Percentiles rank a stretch among this genome's conserved stretches.
phyloP scores from a whole-genome alignment of 2,797 vertebrate species.

The Pseudopleuronectes americanus region DNA sequence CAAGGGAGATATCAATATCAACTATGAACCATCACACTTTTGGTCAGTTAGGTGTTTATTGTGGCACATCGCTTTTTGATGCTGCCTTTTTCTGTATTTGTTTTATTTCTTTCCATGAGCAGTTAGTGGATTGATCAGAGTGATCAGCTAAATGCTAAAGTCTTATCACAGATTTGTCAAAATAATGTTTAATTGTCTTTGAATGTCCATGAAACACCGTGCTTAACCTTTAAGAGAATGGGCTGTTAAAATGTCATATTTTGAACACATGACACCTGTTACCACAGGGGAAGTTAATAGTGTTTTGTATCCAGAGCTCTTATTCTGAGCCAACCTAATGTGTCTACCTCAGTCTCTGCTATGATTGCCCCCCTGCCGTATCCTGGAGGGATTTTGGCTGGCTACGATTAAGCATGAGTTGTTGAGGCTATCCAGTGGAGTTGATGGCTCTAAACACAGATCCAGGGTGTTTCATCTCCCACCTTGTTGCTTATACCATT shows the following conservation, averaged over 20 bases:
- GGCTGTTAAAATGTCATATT: slow-evolving; percentile 64
- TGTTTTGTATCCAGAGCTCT: slow-evolving; percentile 79
- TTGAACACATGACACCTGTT: slow-evolving; percentile 67
- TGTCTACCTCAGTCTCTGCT: slow-evolving; percentile 92
- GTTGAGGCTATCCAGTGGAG: slow-evolving; percentile 62
- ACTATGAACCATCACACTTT: slow-evolving; percentile 53
- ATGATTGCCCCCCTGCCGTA: slow-evolving; percentile 69
- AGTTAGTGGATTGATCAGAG: slow-evolving; percentile 59
- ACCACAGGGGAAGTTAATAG: slow-evolving; percentile 73
- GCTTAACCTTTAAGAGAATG: slow-evolving; percentile 55
- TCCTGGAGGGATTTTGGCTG: slow-evolving; percentile 68
- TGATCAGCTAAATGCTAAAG: slow-evolving; percentile 58
- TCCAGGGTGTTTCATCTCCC: slow-evolving; percentile 47
- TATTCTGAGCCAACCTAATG: slow-evolving; percentile 81
- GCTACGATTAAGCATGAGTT: slow-evolving; percentile 69
- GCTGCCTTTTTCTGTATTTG: slow-evolving; percentile 60
- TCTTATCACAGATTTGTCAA: slow-evolving; percentile 58
- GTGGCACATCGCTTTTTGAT: slow-evolving; percentile 60
- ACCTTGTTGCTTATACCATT: slow-evolving; percentile 33
- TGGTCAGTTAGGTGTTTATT: slow-evolving; percentile 68
- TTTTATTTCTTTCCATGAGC: slow-evolving; percentile 57
- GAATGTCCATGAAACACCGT: slow-evolving; percentile 52
- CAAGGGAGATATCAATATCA: slow-evolving; percentile 78
- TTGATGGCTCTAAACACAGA: slow-evolving; percentile 69
- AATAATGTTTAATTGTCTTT: slow-evolving; percentile 57